phyloP scores from a whole-genome alignment of 2,113 vertebrate genomes.

The Ophthalmolycus amberensis region DNA sequence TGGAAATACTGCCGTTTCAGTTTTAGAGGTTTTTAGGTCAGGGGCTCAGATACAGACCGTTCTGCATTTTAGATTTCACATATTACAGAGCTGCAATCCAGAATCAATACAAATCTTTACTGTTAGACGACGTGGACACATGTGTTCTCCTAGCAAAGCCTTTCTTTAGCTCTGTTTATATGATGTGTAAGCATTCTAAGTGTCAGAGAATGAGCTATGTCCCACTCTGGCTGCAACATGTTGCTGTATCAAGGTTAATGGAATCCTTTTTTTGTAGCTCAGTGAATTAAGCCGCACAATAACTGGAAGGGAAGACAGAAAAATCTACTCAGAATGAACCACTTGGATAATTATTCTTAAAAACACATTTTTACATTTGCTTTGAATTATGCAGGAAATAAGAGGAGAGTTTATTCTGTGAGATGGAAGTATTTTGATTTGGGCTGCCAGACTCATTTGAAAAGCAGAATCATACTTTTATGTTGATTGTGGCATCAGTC shows the following conservation, averaged over 20 bases:
- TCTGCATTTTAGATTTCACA: neutral
- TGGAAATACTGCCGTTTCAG: neutral
- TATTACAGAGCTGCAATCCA: neutral
- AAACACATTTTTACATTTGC: constrained; percentile 41
- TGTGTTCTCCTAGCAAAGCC: neutral
- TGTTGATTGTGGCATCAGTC: neutral
- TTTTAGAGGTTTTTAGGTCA: neutral
- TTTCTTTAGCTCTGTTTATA: neutral
- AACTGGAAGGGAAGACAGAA: neutral
- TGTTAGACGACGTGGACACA: too few relatives aligned
- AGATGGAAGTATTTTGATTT: constrained; percentile 8
- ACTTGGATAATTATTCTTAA: neutral
- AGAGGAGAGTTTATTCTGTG: neutral
- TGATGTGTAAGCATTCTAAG: too few relatives aligned
- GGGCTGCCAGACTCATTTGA: neutral
- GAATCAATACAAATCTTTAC: too few relatives aligned
- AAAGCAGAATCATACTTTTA: neutral
- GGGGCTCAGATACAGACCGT: neutral
- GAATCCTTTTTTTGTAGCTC: neutral
- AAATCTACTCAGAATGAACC: neutral
- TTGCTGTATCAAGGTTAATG: neutral
- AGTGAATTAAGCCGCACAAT: neutral
- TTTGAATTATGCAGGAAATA: constrained; percentile 24
- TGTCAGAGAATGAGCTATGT: neutral
- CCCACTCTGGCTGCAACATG: neutral